Conservation (phyloP, 2,797 vertebrate genomes). For the Danio choprae region DNA sequence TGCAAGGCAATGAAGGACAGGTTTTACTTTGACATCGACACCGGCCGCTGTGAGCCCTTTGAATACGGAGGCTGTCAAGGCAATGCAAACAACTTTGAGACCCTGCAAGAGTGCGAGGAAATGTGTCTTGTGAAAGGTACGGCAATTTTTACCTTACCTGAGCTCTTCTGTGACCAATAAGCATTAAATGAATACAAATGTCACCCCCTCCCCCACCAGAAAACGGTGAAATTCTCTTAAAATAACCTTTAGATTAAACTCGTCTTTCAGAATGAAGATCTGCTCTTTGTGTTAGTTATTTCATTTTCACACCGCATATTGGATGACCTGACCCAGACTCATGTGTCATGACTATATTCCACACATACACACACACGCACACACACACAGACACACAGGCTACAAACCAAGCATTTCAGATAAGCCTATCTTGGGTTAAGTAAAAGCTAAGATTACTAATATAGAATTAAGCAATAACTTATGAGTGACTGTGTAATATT, state of each 20-base stretch:
- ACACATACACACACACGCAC: neutral
- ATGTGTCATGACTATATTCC: neutral
- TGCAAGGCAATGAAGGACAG: conserved; percentile 83
- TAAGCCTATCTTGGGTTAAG: conserved; percentile 24
- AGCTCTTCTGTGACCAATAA: neutral
- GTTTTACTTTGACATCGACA: conserved; percentile 84
- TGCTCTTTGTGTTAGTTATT: neutral
- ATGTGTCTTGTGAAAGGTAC: conserved; percentile 82
- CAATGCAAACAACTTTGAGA: conserved; percentile 88
- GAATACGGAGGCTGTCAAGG: conserved; percentile 89
- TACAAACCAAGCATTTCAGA: conserved; percentile 15
- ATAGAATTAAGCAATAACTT: neutral
- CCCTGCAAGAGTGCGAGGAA: conserved; percentile 79
- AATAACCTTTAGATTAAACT: conserved; percentile 3
- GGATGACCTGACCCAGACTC: conserved; percentile 7
- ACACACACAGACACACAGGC: conserved; percentile 1
- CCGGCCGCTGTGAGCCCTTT: conserved; percentile 81
- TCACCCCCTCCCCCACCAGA: neutral
- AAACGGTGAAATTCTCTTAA: conserved; percentile 1
- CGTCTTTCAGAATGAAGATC: neutral
- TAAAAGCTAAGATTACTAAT: conserved; percentile 35
- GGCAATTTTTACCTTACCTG: conserved; percentile 53
- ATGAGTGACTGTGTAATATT: neutral
- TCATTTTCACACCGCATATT: neutral
- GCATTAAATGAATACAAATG: neutral